phyloP scores from a whole-genome alignment of 2,113 vertebrate species.

The Urocynchramus pylzowi region DNA sequence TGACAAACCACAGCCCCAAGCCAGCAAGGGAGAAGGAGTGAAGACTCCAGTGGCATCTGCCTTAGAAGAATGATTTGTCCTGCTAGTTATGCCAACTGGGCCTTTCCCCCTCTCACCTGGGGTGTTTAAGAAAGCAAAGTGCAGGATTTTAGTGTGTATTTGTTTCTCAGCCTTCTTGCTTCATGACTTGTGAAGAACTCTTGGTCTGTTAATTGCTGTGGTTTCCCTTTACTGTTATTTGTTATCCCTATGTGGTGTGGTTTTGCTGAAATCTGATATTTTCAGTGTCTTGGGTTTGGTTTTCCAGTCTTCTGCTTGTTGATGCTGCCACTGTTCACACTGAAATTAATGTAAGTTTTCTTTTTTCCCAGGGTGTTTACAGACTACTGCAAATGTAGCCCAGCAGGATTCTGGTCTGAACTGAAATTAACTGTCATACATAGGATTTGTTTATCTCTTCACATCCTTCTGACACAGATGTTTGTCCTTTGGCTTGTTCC shows the following conservation, averaged over 20 bases:
- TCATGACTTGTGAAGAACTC: neutral
- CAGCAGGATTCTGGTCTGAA: constrained; percentile 51
- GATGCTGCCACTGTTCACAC: neutral
- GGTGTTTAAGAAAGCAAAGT: neutral
- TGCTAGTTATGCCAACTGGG: neutral
- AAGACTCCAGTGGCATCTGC: neutral
- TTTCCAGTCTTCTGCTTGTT: neutral
- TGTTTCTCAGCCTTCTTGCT: neutral
- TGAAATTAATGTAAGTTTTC: neutral
- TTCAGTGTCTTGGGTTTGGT: neutral
- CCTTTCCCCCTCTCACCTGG: neutral
- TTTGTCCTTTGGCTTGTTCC: constrained; percentile 74
- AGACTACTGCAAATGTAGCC: constrained; percentile 9
- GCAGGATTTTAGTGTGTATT: neutral
- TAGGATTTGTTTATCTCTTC: constrained; percentile 58
- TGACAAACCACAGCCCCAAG: neutral
- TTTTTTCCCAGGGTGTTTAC: neutral
- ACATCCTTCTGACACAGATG: constrained; percentile 64
- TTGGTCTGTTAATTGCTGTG: neutral
- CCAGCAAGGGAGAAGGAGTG: neutral
- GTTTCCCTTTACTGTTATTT: neutral
- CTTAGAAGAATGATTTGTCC: neutral
- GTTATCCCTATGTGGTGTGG: neutral
- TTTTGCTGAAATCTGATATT: neutral
- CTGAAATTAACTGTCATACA: constrained; percentile 37